Evolutionary conservation across 2,797 vertebrate genomes (phyloP), one percentile per base, ranked within the genome.

Genomic region (Sebastes diaconus): DNA sequence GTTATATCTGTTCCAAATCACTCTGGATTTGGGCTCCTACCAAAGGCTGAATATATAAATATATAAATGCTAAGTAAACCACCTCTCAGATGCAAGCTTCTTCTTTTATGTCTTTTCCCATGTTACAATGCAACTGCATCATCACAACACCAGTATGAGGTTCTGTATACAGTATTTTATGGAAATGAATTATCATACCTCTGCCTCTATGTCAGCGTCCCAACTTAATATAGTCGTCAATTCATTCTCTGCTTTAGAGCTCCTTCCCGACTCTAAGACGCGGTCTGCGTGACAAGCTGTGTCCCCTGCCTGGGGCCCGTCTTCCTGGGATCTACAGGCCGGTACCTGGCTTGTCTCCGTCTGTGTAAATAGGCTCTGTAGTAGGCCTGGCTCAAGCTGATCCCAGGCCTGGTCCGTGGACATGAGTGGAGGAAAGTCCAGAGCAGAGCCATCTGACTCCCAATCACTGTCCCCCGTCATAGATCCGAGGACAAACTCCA

Each of bases 381-480:
- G 93, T 67, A 96, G 76, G 5, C 93, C 95, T 2, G 94, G 94
- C 75, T 96, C 96, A 10, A 96, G 94, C 18, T 94, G 93, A 60
- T 96, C 95, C 93, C 94, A 96, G 20, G 42, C 13, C 16, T 87
- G 94, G 36, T 96, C 96, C 14, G 73, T 86, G 32, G 59, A 83
- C 36, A 73, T 20, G 14, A 90, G 63, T 2, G 84, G 46, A 55
- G 93, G 88, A 29, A 91, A 89, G 69, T 95, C 94, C 59, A 92
- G 81, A 59, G 88, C 87, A 1, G 95, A 96, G 13, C 90, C 91
- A 10, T 96, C 96, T 0, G 95, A 96, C 58, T 96, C 96, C 96
- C 96, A 96, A 87, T 96, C 96, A 52, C 95, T 96, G 86, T 96
- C 96, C 2, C 95, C 96, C 0, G 94, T 94, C 90, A 95, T 85